Evolutionary conservation across 2,888 invertebrate species (phyloP).

Genomic region (Steinernema scapterisci): DNA sequence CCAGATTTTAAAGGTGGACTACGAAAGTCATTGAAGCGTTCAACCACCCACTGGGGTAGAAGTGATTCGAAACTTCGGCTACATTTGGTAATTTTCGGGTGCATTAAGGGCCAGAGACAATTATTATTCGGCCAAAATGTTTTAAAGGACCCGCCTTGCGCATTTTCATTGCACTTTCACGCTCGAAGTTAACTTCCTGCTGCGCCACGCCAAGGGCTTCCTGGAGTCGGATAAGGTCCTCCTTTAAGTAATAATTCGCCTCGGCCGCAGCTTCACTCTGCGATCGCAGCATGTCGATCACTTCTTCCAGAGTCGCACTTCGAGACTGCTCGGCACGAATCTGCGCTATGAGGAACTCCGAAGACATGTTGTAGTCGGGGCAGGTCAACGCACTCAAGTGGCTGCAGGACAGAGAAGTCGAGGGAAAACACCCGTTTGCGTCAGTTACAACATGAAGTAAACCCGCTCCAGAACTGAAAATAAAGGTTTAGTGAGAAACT

Average conservation of each 20-base stretch:
- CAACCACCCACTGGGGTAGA: conserved; percentile 3
- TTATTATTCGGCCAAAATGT: conserved; percentile 8
- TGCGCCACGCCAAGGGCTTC: conserved; percentile 19
- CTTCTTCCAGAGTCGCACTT: conserved; percentile 34
- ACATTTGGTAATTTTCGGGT: conserved; percentile 20
- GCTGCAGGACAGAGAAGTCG: conserved; percentile 5
- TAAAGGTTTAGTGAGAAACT: background rate
- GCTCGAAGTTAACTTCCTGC: conserved; percentile 27
- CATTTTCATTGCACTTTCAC: background rate
- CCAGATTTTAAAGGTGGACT: background rate
- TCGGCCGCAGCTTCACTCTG: conserved; percentile 34
- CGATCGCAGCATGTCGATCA: conserved; percentile 34
- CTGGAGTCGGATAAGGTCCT: conserved; percentile 34
- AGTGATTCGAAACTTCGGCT: conserved; percentile 8
- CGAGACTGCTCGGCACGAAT: conserved; percentile 28
- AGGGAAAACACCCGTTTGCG: background rate
- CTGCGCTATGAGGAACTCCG: background rate
- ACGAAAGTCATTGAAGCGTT: background rate
- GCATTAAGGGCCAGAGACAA: conserved; percentile 8
- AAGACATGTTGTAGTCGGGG: conserved; percentile 4
- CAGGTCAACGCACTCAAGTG: conserved; percentile 10
- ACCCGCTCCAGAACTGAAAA: conserved; percentile 29
- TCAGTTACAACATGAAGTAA: conserved; percentile 23
- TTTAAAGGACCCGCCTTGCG: conserved; percentile 31
- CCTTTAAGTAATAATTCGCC: conserved; percentile 33